These are phyloP conservation scores for Sakesphorus luctuosus DNA, from an alignment of 2,113 vertebrate species.

Conservation along the genomic window DNA sequence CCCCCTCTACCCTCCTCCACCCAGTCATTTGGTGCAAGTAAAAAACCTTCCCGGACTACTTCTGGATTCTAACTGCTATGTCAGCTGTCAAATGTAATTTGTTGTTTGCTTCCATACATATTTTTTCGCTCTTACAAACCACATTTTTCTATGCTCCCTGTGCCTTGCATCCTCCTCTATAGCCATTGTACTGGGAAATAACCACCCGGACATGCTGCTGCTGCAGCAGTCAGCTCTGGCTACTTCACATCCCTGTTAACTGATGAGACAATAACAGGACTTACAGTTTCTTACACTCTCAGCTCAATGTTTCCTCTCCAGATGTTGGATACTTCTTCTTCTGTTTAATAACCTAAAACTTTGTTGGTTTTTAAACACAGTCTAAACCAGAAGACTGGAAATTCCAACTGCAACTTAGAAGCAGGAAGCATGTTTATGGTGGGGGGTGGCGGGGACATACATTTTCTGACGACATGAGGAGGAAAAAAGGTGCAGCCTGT, in stretches of 20 bases:
- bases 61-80: slow-evolving; percentile 60
- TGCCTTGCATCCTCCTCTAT: slow-evolving; percentile 53
- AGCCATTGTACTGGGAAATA: slow-evolving; percentile 64
- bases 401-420: slow-evolving; percentile 58
- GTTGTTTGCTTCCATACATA: slow-evolving; percentile 61
- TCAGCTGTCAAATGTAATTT: slow-evolving; percentile 74
- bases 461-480: neutral
- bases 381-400: slow-evolving; percentile 31
- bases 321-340: slow-evolving; percentile 50
- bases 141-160: slow-evolving; percentile 33
- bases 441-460: neutral
- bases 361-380: slow-evolving; percentile 15
- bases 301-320: slow-evolving; percentile 59
- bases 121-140: slow-evolving; percentile 47
- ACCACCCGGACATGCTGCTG: slow-evolving; percentile 73
- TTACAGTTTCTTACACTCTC: slow-evolving; percentile 61
- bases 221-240: slow-evolving; percentile 69
- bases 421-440: slow-evolving; percentile 53
- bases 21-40: slow-evolving; percentile 54
- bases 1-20: slow-evolving; percentile 43
- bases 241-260: slow-evolving; percentile 70
- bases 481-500: slow-evolving; percentile 58
- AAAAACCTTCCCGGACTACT: slow-evolving; percentile 66
- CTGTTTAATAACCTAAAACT: slow-evolving; percentile 74
- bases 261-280: slow-evolving; percentile 73